Conservation (phyloP, 2,797 vertebrate genomes). For the Eleutherodactylus coqui region DNA sequence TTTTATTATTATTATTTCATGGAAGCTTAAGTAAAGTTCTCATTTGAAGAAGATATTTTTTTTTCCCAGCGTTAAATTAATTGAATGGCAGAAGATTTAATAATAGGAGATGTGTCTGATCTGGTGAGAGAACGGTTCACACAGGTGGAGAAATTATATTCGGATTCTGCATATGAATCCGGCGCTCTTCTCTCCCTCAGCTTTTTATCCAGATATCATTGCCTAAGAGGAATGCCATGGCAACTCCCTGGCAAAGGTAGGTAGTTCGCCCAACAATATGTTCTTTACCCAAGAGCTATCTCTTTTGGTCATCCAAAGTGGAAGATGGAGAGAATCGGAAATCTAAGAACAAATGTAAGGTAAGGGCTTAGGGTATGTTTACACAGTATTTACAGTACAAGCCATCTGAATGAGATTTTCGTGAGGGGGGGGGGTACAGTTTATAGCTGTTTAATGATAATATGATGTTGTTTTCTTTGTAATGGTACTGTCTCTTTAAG, state of each 20-base stretch:
- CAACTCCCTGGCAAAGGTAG: background rate
- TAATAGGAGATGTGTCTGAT: constrained; percentile 34
- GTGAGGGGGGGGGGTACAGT: too few relatives aligned
- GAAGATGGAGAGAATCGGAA: too few relatives aligned
- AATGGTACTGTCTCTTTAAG: too few relatives aligned
- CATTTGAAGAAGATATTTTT: constrained; percentile 16
- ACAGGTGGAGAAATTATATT: background rate
- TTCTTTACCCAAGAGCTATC: background rate
- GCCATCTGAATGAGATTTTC: too few relatives aligned
- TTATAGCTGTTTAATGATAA: too few relatives aligned
- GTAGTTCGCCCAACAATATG: background rate
- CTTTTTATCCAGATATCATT: background rate
- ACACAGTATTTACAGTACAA: too few relatives aligned
- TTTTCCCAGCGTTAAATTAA: constrained; percentile 29
- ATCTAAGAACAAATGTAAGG: background rate
- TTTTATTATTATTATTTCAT: constrained; percentile 59
- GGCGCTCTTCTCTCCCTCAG: background rate
- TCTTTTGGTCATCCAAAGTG: background rate
- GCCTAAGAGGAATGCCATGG: background rate
- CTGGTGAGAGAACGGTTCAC: background rate
- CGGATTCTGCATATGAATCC: background rate
- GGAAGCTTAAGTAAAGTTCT: constrained; percentile 61
- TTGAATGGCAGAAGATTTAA: constrained; percentile 36
- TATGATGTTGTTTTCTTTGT: too few relatives aligned
- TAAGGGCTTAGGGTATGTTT: too few relatives aligned